Conservation (phyloP, 2,113 vertebrate species). For the Odontophorus gujanensis region DNA sequence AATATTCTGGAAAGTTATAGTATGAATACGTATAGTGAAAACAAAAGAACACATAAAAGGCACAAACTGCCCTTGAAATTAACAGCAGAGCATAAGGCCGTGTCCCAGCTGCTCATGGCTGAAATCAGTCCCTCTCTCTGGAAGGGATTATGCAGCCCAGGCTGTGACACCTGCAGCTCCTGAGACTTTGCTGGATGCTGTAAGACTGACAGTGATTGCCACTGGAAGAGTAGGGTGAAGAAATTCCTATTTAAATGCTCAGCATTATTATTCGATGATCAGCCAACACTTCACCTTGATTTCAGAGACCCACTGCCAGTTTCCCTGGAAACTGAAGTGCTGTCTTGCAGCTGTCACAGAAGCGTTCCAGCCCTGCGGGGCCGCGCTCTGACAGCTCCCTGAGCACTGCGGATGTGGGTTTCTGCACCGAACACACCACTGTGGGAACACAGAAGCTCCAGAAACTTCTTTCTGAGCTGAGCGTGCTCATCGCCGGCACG, state of each 20-base stretch:
- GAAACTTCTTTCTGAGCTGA: not conserved
- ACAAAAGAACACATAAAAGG: not conserved
- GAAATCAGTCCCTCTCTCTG: not conserved
- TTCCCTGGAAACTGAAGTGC: slow-evolving; percentile 41
- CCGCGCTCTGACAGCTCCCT: not conserved
- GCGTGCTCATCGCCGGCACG: accelerated
- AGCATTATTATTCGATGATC: slow-evolving; percentile 13
- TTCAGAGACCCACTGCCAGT: slow-evolving; percentile 15
- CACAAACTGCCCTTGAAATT: not conserved
- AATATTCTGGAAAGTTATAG: not conserved
- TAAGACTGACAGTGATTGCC: not conserved
- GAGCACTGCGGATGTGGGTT: not conserved
- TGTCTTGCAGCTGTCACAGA: not conserved
- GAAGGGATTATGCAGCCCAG: not conserved
- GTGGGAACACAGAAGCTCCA: not conserved
- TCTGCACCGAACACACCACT: not conserved
- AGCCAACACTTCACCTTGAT: slow-evolving; percentile 52
- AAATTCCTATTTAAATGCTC: not conserved
- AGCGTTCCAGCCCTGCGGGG: not conserved
- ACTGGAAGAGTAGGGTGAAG: not conserved
- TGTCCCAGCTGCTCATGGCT: not conserved
- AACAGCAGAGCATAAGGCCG: not conserved
- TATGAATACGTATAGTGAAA: not conserved
- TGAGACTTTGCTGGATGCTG: not conserved
- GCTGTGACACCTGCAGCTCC: not conserved